These are phyloP conservation scores for Rhinoraja longicauda DNA, from an alignment of 2,797 vertebrate species.

Conservation along the genomic window DNA sequence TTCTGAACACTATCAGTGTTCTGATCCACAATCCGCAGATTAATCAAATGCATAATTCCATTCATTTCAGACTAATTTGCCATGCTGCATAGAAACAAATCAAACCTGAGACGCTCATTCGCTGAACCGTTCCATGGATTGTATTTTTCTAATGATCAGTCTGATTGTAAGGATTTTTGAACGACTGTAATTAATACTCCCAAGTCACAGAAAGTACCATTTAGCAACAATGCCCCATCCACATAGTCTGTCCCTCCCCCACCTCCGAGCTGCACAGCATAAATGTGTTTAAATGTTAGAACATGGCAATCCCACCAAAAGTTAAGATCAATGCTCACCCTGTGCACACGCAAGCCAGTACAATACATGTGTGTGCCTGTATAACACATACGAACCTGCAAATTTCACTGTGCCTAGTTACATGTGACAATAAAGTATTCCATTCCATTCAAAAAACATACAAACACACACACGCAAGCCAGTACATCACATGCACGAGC, in stretches of 20 bases:
- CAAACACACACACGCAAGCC: too few species aligned
- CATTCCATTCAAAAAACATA: too few species aligned
- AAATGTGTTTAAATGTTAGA: too few species aligned
- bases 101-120: not conserved
- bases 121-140: not conserved
- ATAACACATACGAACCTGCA: too few species aligned
- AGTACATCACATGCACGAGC: too few species aligned
- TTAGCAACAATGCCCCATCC: not conserved
- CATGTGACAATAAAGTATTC: too few species aligned
- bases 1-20: not conserved
- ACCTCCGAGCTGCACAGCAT: not conserved
- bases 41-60: constrained; percentile 12
- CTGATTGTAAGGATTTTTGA: constrained; percentile 16
- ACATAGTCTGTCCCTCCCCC: not conserved
- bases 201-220: constrained; percentile 27
- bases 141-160: not conserved
- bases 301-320: too few species aligned
- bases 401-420: too few species aligned
- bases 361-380: too few species aligned
- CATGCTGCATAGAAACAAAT: not conserved
- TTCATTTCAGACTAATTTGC: not conserved
- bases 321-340: too few species aligned
- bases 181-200: constrained; percentile 31
- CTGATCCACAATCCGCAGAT: not conserved
- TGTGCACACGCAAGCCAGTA: too few species aligned